Conservation (phyloP, 2,888 invertebrate genomes). For the Unio delphinus region DNA sequence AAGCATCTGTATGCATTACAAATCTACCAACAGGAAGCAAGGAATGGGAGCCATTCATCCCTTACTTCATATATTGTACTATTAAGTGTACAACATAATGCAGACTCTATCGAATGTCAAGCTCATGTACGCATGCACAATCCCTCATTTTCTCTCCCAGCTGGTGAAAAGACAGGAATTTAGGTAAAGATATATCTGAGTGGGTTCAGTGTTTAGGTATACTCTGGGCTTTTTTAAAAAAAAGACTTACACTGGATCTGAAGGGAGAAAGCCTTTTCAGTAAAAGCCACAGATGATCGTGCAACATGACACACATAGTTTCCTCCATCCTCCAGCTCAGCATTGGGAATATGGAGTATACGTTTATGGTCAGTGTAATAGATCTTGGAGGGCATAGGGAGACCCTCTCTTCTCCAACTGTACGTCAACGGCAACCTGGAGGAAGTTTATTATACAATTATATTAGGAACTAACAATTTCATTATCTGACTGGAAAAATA, state of each 20-base stretch:
- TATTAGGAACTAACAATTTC: no score
- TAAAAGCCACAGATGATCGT: conserved; percentile 20
- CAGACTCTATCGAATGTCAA: no score
- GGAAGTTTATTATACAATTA: neutral
- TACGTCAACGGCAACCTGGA: conserved; percentile 52
- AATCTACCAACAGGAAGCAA: no score
- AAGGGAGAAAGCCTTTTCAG: conserved; percentile 27
- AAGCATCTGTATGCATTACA: no score
- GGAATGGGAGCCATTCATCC: no score
- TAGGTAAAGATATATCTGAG: neutral
- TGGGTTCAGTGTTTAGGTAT: neutral
- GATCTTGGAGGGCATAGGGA: conserved; percentile 77
- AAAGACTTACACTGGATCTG: conserved; percentile 36
- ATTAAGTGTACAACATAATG: no score
- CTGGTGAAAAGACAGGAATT: neutral
- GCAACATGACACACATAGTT: conserved; percentile 88
- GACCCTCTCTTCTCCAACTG: conserved; percentile 47
- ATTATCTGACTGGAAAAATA: no score
- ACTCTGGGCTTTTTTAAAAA: neutral
- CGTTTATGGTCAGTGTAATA: conserved; percentile 85
- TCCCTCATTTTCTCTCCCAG: no score
- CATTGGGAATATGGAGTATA: conserved; percentile 87
- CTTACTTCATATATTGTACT: no score
- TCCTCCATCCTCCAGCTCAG: conserved; percentile 93
- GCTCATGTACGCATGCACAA: no score